Percentiles rank a stretch among this genome's conserved stretches.
Evolutionary conservation across 1,140 invertebrate species (phyloP).

Genomic region (Hydropsyche tenuis): DNA sequence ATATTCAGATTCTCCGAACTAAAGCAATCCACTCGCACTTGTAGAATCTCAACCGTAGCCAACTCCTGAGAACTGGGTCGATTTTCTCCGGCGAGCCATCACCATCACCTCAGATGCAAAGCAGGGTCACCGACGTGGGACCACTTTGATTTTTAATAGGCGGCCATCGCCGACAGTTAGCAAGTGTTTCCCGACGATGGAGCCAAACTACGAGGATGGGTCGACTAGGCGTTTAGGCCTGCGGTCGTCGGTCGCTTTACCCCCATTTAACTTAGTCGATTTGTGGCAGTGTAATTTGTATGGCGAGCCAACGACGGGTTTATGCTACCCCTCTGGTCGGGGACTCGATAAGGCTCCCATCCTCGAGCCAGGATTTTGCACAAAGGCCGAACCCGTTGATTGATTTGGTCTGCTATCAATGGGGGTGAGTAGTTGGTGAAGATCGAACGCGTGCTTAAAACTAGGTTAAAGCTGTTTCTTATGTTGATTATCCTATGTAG

Average conservation of each 20-base stretch:
- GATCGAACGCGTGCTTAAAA: background rate
- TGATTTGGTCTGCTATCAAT: background rate
- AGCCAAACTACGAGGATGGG: constrained; percentile 4
- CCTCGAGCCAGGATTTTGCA: background rate
- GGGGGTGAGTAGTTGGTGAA: background rate
- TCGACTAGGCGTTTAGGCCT: constrained; percentile 31
- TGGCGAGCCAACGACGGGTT: constrained; percentile 3
- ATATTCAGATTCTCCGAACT: too few species aligned
- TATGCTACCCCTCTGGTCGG: background rate
- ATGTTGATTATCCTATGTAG: too few species aligned
- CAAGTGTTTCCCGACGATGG: constrained; percentile 27
- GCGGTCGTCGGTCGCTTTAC: constrained; percentile 35
- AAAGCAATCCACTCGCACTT: too few species aligned
- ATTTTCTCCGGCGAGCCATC: too few species aligned
- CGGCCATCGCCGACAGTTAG: constrained; percentile 21
- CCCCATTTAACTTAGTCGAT: constrained; percentile 41
- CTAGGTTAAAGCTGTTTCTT: background rate
- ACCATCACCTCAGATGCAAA: background rate
- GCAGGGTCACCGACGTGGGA: constrained; percentile 5
- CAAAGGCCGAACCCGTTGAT: constrained; percentile 12
- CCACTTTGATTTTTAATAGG: constrained; percentile 35
- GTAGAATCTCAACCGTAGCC: too few species aligned
- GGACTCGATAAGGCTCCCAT: background rate
- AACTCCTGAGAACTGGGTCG: too few species aligned
- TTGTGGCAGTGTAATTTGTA: constrained; percentile 41